Base-by-base conservation (phyloP, 2,797 vertebrate genomes). In the Phaenicophaeus curvirostris region DNA sequence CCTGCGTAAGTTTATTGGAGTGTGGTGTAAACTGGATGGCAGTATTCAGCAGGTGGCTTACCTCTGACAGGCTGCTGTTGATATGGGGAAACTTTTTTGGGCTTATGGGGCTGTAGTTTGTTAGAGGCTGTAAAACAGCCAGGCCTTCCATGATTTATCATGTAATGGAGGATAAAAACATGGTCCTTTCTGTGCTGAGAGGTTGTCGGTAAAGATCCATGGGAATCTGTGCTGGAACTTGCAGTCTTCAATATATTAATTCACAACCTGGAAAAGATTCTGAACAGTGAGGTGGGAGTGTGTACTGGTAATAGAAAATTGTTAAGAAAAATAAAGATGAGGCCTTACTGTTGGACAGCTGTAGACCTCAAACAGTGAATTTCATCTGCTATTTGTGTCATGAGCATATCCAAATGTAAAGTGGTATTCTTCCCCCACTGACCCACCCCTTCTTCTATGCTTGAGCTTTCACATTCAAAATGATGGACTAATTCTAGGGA, bases 1-100 rank as follows among this genome's bases (percentile, higher is more conserved):
- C 19, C 98, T 99, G 92, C 98, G 99, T 99, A 98, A 98, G 99
- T 98, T 68, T 59, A 3, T 13, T 78, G 71, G 61, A 11, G 89
- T 53, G 48, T 27, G 3, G 7, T 3, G 1, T 16, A 30, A 62
- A 33, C 15, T 58, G n/a, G 14, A 5, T 66, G 39, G 46, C 42
- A 92, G 37, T 44, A 11, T 57, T 46, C 27, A 42, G 15, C 44
- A 67, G 21, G n/a, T 57, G 4, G 1, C 35, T 50, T 58, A 15
- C 9, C 46, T 81, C 62, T 78, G 54, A 16, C 42, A 79, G 15
- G 28, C 54, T 74, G 25, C 23, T 63, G 14, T 25, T 83, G 14
- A 10, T 74, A 27, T 1, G 11, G 24, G 27, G 8, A 57, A 58
- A 15, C 3, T 50, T 50, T 41, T 30, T 28, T 61, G 39, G 39